Conservation (phyloP, 2,113 vertebrate genomes). For the Pelodiscus sinensis region DNA sequence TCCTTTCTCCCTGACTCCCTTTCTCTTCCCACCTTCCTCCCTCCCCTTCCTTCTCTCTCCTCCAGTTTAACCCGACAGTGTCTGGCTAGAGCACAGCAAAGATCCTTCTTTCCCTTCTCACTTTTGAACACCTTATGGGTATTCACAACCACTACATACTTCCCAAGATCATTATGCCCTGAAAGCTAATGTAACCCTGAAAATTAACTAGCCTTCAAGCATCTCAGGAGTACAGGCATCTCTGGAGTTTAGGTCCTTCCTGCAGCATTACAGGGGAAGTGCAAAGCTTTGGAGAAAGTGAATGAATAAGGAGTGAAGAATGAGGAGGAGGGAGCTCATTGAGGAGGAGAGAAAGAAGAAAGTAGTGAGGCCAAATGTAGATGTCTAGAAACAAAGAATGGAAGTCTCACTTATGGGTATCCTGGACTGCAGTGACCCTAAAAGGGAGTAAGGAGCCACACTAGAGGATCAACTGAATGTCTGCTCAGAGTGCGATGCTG, state of each 20-base stretch:
- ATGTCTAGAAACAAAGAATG: neutral
- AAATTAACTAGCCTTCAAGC: neutral
- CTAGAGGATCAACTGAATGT: neutral
- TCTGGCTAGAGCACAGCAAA: neutral
- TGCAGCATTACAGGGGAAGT: neutral
- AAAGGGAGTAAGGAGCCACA: neutral
- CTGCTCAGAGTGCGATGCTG: neutral
- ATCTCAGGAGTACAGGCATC: neutral
- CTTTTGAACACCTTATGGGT: neutral
- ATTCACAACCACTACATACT: neutral
- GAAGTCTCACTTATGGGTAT: neutral
- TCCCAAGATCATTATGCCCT: neutral
- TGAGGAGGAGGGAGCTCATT: neutral
- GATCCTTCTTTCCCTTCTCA: neutral
- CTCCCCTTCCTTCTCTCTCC: neutral
- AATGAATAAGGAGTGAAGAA: neutral
- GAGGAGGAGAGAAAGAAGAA: neutral
- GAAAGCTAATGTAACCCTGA: neutral
- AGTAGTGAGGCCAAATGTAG: neutral
- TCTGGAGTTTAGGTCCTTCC: neutral
- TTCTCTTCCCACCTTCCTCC: slow-evolving; percentile 1
- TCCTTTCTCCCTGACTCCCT: neutral
- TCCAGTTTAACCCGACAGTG: neutral
- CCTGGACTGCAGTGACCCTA: neutral
- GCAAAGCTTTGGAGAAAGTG: neutral